Percentiles rank a stretch among this genome's conserved stretches.
These are phyloP conservation scores for Liolophura sinensis DNA, from an alignment of 1,140 invertebrate species.

Conservation along the genomic window DNA sequence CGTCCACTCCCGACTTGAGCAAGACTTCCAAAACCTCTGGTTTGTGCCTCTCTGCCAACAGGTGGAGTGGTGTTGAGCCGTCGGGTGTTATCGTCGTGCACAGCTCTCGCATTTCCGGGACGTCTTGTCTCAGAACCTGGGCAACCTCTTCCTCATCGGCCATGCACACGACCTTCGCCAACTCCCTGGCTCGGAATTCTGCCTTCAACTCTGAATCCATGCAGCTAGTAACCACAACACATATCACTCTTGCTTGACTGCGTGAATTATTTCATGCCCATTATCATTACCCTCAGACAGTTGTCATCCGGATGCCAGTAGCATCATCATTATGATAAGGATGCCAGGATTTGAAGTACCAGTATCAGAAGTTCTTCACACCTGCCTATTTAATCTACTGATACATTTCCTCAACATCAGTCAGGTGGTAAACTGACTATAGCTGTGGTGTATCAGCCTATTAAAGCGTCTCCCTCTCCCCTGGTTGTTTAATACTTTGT, in stretches of 20 bases:
- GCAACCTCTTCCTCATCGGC: constrained; percentile 16
- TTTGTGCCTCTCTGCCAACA: constrained; percentile 26
- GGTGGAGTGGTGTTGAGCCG: constrained; percentile 38
- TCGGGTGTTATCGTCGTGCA: constrained; percentile 39
- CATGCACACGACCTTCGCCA: constrained; percentile 20
- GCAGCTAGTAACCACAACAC: constrained; percentile 5
- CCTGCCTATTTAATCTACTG: too few relatives aligned
- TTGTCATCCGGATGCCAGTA: too few relatives aligned
- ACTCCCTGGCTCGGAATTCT: constrained; percentile 21
- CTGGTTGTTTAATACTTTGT: too few relatives aligned
- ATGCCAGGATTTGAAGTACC: too few relatives aligned
- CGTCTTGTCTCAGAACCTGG: constrained; percentile 16
- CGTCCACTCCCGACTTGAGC: constrained; percentile 30
- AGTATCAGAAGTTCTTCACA: too few relatives aligned
- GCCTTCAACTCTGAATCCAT: constrained; percentile 26
- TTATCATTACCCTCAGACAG: neutral
- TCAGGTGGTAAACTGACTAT: too few relatives aligned
- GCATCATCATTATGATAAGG: too few relatives aligned
- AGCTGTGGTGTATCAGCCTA: too few relatives aligned
- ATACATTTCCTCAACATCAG: too few relatives aligned
- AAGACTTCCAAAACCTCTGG: constrained; percentile 30
- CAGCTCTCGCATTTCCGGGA: constrained; percentile 29
- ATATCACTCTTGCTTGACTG: neutral
- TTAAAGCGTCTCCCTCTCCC: too few relatives aligned
- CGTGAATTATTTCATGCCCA: neutral